Evolutionary conservation across 2,797 vertebrate genomes (phyloP), one percentile per base, ranked within the genome.

Genomic region (Aeoliscus strigatus): DNA sequence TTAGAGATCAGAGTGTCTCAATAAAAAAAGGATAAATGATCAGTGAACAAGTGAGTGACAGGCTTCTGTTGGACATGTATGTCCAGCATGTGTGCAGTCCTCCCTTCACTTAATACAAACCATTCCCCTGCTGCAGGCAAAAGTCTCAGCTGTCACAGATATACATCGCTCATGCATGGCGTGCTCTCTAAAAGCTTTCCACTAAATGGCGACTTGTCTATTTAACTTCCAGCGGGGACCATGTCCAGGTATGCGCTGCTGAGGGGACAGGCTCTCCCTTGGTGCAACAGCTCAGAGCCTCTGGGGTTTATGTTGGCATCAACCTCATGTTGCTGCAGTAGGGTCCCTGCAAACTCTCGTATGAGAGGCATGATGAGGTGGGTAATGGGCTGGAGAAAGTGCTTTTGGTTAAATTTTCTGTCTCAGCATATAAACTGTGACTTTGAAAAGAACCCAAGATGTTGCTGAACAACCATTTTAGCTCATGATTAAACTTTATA

Each of bases 111-210:
- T 32, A 73, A 79, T 70, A 40, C 39, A 62, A 79, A 78, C 60
- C 75, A 71, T 51, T 43, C 66, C 28, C 32, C 57, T 46, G 75
- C 78, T 66, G 55, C 70, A 41, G 73, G 74, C 62, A 33, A 34
- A 33, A 44, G 50, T 41, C 62, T 78, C 51, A 64, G 71, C 62
- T 72, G 73, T 81, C 74, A 76, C 66, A 75, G 69, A 80, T 72
- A 77, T 58, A 39, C 68, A 77, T 82, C 78, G 66, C 46, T 75
- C 63, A 70, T 58, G 54, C 74, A 14, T 70, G 60, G 59, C 71
- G 57, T 74, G 68, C 63, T 64, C 70, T 68, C 67, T 77, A 73
- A 80, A 80, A 75, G 80, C 59, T 65, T 79, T 81, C 55, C 43
- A 49, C 62, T 66, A 54, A 71, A 72, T 27, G 63, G 60, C 35